phyloP scores from a whole-genome alignment of 2,888 invertebrate genomes.

The Bombylius discolor region DNA sequence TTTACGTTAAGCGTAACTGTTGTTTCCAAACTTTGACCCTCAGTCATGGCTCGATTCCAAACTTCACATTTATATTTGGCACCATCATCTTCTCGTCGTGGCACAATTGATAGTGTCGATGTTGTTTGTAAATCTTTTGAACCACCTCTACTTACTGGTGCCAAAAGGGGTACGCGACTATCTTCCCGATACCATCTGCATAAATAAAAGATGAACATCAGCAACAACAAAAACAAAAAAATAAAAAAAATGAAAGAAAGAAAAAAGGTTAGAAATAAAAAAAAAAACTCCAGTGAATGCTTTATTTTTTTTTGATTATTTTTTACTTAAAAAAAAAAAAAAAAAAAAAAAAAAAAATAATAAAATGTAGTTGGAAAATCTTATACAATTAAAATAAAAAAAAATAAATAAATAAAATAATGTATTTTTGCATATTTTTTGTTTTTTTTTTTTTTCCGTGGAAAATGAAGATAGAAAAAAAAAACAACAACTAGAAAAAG shows the following conservation, averaged over 20 bases:
- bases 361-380: background rate
- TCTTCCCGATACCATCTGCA: conserved; percentile 70
- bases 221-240: background rate
- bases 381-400: no score
- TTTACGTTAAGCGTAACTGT: conserved; percentile 73
- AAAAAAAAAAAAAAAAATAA: conserved; percentile 1
- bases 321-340: background rate
- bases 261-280: no score
- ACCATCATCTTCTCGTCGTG: conserved; percentile 72
- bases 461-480: no score
- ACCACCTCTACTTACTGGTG: conserved; percentile 54
- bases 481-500: no score
- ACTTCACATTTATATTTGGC: conserved; percentile 75
- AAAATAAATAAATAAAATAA: no score
- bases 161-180: conserved; percentile 56
- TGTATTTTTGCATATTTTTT: no score
- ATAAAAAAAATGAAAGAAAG: no score
- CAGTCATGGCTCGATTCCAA: conserved; percentile 77
- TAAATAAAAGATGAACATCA: background rate
- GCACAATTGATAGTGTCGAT: conserved; percentile 60
- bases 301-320: background rate
- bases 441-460: no score
- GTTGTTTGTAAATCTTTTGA: conserved; percentile 62
- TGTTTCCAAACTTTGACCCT: conserved; percentile 65
- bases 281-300: no score